Conservation (phyloP, 2,888 invertebrate genomes). For the Tenthredo amoena region DNA sequence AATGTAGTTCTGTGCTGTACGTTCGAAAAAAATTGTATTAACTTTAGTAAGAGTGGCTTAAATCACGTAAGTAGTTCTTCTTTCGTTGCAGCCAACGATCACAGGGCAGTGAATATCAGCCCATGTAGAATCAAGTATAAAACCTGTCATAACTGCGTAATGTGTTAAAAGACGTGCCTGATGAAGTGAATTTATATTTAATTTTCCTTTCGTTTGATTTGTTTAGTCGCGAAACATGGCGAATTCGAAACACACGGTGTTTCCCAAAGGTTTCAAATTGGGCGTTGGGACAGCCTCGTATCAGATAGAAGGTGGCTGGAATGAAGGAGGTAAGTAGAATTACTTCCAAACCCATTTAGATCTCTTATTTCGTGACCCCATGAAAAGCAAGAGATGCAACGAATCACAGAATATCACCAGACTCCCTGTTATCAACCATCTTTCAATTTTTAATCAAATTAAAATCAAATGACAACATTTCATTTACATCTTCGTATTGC, state of each 20-base stretch:
- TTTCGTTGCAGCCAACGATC: neutral
- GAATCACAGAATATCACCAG: neutral
- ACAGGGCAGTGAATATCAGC: neutral
- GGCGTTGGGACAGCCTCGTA: slow-evolving; percentile 44
- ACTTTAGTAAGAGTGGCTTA: neutral
- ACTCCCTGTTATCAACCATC: neutral
- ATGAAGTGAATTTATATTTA: slow-evolving; percentile 54
- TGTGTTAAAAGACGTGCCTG: slow-evolving; percentile 72
- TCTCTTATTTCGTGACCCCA: neutral
- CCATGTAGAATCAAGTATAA: neutral
- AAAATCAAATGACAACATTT: too few relatives aligned
- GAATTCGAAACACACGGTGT: neutral
- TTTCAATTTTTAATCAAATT: too few relatives aligned
- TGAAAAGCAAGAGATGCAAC: neutral
- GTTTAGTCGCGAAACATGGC: neutral
- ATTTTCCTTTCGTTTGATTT: neutral
- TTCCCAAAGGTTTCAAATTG: slow-evolving; percentile 37
- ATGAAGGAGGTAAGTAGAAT: slow-evolving; percentile 35
- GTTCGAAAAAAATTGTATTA: too few relatives aligned
- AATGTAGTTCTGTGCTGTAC: neutral
- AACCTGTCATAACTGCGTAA: neutral
- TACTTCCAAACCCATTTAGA: neutral
- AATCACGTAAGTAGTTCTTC: too few relatives aligned
- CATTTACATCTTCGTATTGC: too few relatives aligned
- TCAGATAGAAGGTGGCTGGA: slow-evolving; percentile 50